Percentiles rank a stretch among this genome's conserved stretches.
Conservation (phyloP, 2,888 invertebrate genomes). For the Euproctis similis region DNA sequence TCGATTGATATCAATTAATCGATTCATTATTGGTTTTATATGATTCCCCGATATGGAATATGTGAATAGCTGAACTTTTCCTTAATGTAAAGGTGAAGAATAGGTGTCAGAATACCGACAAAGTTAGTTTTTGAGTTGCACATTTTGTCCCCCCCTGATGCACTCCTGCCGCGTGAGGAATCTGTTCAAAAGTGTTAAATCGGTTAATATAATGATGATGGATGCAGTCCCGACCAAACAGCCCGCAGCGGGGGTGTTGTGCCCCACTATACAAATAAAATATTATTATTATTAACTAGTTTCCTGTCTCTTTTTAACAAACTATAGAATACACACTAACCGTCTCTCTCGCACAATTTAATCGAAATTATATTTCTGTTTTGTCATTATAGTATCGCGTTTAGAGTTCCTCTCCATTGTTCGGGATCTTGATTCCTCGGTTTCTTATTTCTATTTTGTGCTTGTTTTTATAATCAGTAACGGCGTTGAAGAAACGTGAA, state of each 20-base stretch:
- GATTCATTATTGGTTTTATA: slow-evolving; percentile 34
- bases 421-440: slow-evolving; percentile 59
- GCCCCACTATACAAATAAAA: slow-evolving; percentile 75
- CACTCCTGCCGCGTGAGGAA: slow-evolving; percentile 55
- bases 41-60: slow-evolving; percentile 22
- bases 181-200: slow-evolving; percentile 76
- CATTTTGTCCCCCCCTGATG: slow-evolving; percentile 22
- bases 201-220: slow-evolving; percentile 76
- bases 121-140: slow-evolving; percentile 24
- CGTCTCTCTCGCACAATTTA: slow-evolving; percentile 58
- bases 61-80: slow-evolving; percentile 15
- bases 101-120: slow-evolving; percentile 12
- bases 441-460: slow-evolving; percentile 64
- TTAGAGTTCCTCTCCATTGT: slow-evolving; percentile 72
- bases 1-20: slow-evolving; percentile 36
- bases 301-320: slow-evolving; percentile 51
- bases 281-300: slow-evolving; percentile 73
- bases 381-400: slow-evolving; percentile 75
- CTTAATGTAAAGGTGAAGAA: slow-evolving; percentile 23
- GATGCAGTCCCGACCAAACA: slow-evolving; percentile 69
- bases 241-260: slow-evolving; percentile 75
- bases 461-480: slow-evolving; percentile 45
- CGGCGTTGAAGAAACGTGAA: slow-evolving; percentile 52
- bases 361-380: slow-evolving; percentile 76
- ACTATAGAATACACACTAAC: slow-evolving; percentile 32